Evolutionary conservation across 2,797 vertebrate genomes (phyloP).

Genomic region (Antrozous pallidus): DNA sequence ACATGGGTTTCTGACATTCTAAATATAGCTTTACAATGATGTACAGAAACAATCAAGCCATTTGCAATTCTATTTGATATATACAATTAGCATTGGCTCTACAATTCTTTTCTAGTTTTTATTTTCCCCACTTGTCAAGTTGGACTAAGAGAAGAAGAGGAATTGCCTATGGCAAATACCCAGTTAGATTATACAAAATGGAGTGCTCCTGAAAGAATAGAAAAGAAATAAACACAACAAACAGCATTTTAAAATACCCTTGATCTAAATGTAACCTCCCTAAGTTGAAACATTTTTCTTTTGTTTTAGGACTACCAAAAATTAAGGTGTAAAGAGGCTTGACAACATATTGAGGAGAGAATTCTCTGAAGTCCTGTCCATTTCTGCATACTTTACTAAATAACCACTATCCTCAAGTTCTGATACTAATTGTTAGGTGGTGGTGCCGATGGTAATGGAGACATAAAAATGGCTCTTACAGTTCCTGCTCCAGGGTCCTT

Average conservation of each 20-base stretch:
- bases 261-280: neutral
- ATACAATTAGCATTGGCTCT: neutral
- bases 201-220: neutral
- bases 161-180: neutral
- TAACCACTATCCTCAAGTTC: neutral
- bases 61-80: neutral
- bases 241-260: neutral
- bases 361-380: neutral
- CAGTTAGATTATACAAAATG: neutral
- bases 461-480: neutral
- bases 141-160: neutral
- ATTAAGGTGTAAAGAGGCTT: neutral
- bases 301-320: slow-evolving; percentile 34
- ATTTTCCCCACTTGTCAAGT: neutral
- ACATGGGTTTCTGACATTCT: slow-evolving; percentile 7
- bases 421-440: neutral
- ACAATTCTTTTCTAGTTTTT: neutral
- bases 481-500: neutral
- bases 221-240: neutral
- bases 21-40: neutral
- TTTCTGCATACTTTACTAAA: neutral
- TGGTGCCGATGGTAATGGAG: neutral
- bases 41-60: neutral
- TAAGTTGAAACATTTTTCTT: neutral
- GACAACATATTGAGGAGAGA: neutral